A percentile compares a stretch with the other conserved stretches of the same genome.
These are phyloP conservation scores for Vollenhovia emeryi DNA, from an alignment of 1,140 invertebrate genomes.

Conservation along the genomic window DNA sequence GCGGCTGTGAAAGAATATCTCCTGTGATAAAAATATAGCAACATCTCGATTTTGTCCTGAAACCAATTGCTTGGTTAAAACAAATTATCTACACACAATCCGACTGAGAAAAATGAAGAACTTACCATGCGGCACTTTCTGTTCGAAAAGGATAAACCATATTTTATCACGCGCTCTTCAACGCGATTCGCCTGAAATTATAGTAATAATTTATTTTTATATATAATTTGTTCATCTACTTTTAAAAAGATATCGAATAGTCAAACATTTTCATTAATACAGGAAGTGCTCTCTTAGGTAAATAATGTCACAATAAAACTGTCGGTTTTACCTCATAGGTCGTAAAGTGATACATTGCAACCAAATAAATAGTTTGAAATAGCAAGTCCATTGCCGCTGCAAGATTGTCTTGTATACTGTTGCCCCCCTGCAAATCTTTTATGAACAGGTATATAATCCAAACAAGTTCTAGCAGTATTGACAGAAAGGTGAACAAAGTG, in stretches of 20 bases:
- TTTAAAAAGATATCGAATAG: background rate
- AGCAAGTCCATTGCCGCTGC: background rate
- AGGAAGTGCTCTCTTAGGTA: too few relatives aligned
- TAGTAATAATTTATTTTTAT: too few relatives aligned
- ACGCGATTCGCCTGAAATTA: slow-evolving; percentile 38
- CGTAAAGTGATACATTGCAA: slow-evolving; percentile 4
- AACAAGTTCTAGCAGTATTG: background rate
- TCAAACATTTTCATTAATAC: background rate
- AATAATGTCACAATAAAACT: background rate
- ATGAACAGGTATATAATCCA: background rate
- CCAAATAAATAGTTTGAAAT: slow-evolving; percentile 1
- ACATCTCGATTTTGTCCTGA: slow-evolving; percentile 28
- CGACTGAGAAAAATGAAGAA: background rate
- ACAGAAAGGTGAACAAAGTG: background rate
- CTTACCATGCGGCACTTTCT: slow-evolving; percentile 20
- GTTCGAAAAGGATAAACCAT: slow-evolving; percentile 1
- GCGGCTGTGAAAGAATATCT: slow-evolving; percentile 35
- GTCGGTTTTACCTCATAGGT: slow-evolving; percentile 11
- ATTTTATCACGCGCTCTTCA: background rate
- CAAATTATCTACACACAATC: background rate
- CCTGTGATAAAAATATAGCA: slow-evolving; percentile 43
- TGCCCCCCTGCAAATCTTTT: background rate
- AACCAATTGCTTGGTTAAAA: background rate
- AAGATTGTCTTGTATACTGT: background rate
- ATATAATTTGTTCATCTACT: background rate